phyloP scores from a whole-genome alignment of 2,888 invertebrate species.

The Ashinkailepas kermadecensis region DNA sequence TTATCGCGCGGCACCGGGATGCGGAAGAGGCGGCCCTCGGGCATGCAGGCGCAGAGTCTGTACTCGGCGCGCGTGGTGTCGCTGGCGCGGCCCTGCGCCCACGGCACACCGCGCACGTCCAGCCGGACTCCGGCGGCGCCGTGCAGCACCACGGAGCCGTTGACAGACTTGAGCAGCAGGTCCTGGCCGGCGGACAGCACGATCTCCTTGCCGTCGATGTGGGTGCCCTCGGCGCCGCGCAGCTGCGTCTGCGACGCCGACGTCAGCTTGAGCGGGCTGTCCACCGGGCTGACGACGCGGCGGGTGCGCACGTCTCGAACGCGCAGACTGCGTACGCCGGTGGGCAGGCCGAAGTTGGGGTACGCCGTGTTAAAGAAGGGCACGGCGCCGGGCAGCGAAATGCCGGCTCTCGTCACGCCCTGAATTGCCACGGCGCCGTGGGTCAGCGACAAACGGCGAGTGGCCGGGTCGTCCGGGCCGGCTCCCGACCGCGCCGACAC shows the following conservation, averaged over 20 bases:
- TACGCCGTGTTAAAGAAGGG: slow-evolving; percentile 66
- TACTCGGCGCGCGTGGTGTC: slow-evolving; percentile 52
- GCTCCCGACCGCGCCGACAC: background rate
- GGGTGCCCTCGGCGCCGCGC: slow-evolving; percentile 36
- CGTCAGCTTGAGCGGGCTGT: slow-evolving; percentile 28
- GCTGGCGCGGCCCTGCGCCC: slow-evolving; percentile 33
- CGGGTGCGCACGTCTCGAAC: slow-evolving; percentile 36
- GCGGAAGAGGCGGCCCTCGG: slow-evolving; percentile 71
- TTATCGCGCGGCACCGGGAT: slow-evolving; percentile 59
- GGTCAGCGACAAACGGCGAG: background rate
- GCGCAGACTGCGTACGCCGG: slow-evolving; percentile 48
- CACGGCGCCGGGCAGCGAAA: slow-evolving; percentile 42
- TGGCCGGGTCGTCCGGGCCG: background rate
- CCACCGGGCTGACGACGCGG: slow-evolving; percentile 34
- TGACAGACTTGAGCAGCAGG: slow-evolving; percentile 54
- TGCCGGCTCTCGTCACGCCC: background rate
- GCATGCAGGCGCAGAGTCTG: slow-evolving; percentile 85
- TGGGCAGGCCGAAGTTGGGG: slow-evolving; percentile 62
- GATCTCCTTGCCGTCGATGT: slow-evolving; percentile 52
- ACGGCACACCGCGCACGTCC: slow-evolving; percentile 35
- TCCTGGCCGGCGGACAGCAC: slow-evolving; percentile 71
- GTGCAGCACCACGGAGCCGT: slow-evolving; percentile 36
- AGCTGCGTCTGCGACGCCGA: slow-evolving; percentile 30
- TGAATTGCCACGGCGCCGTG: background rate
- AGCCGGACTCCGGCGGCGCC: slow-evolving; percentile 36